A percentile compares a stretch with the other conserved stretches of the same genome.
phyloP scores from a whole-genome alignment of 2,113 vertebrate species.

The Gambusia affinis region DNA sequence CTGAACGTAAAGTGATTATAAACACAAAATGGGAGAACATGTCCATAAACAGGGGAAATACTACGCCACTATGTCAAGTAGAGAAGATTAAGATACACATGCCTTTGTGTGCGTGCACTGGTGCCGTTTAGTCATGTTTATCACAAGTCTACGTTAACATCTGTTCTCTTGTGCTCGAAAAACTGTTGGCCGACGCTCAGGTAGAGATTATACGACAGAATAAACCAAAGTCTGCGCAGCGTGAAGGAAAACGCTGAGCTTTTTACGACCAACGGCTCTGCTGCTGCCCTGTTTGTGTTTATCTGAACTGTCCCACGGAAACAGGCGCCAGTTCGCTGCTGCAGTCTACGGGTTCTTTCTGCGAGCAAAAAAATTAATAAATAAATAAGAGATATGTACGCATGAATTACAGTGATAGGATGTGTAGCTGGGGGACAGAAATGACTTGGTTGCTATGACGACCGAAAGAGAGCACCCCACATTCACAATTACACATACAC shows the following conservation, averaged over 20 bases:
- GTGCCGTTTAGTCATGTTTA: constrained; percentile 7
- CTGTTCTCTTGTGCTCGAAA: constrained; percentile 13
- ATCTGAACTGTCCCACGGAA: background rate
- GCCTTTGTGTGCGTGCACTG: constrained; percentile 9
- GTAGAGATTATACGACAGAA: constrained; percentile 1
- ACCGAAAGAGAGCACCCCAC: constrained; percentile 58
- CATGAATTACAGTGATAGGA: constrained; percentile 57
- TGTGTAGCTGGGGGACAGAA: constrained; percentile 52
- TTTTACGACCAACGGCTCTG: background rate
- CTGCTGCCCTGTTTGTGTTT: constrained; percentile 1
- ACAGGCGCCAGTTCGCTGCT: background rate
- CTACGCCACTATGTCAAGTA: constrained; percentile 1
- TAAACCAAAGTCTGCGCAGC: background rate
- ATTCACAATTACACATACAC: background rate
- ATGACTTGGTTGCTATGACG: constrained; percentile 73
- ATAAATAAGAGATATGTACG: constrained; percentile 45
- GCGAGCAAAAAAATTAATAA: constrained; percentile 5
- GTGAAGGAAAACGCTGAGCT: background rate
- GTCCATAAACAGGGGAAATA: background rate
- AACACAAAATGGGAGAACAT: too few species aligned
- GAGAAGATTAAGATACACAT: constrained; percentile 10
- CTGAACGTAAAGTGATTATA: too few species aligned
- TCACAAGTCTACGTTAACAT: constrained; percentile 18
- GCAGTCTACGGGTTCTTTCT: constrained; percentile 3
- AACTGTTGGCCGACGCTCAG: background rate